Evolutionary conservation across 2,888 invertebrate genomes (phyloP).

Genomic region (Drosophila melanosoma): DNA sequence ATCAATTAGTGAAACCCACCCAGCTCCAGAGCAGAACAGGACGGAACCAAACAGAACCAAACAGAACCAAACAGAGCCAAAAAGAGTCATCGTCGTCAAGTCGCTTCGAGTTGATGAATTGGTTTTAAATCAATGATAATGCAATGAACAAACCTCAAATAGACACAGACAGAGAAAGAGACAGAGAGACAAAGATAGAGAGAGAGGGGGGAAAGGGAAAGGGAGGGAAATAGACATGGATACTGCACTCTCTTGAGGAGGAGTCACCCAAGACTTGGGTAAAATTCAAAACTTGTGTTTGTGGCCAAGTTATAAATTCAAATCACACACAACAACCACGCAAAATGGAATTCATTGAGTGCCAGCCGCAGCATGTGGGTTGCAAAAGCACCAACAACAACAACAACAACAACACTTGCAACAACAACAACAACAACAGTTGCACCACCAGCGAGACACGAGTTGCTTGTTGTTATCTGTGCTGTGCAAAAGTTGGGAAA

Average conservation of each 20-base stretch:
- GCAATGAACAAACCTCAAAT: constrained; percentile 63
- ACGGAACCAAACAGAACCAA: constrained; percentile 43
- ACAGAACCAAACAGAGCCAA: constrained; percentile 25
- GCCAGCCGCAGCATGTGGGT: constrained; percentile 42
- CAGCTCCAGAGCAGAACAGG: constrained; percentile 29
- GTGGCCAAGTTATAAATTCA: constrained; percentile 77
- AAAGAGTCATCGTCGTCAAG: constrained; percentile 74
- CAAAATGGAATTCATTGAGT: constrained; percentile 70
- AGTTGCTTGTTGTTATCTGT: constrained; percentile 72
- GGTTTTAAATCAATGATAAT: constrained; percentile 80
- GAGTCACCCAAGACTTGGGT: constrained; percentile 16
- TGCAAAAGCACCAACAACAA: constrained; percentile 2
- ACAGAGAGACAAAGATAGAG: not conserved
- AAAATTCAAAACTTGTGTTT: constrained; percentile 48
- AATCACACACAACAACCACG: constrained; percentile 75
- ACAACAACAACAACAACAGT: not conserved
- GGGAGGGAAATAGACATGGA: constrained; percentile 47
- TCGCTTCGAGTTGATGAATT: constrained; percentile 71
- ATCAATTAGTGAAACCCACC: constrained; percentile 78
- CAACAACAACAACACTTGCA: not conserved
- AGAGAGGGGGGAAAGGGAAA: not conserved
- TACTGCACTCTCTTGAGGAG: constrained; percentile 36
- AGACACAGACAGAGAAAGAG: not conserved
- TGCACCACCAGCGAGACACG: constrained; percentile 52
- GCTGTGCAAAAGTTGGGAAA: constrained; percentile 28